Base-by-base conservation (phyloP, 2,113 vertebrate species). In the Amphiprion percula region DNA sequence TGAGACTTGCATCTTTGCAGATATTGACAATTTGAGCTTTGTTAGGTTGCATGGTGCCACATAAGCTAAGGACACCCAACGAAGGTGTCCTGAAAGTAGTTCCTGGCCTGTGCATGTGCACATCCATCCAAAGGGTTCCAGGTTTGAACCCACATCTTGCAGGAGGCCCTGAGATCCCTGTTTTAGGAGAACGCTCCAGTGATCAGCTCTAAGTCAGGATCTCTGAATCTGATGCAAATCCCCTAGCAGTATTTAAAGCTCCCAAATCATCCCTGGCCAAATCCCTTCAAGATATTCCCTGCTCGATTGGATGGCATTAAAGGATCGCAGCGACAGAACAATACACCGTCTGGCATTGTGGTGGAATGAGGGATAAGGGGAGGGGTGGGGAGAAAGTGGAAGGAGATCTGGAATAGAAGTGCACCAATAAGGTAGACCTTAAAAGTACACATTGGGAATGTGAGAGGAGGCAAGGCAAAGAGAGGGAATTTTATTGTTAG, bases 241-340 rank as follows among this genome's bases (percentile, higher is more conserved):
- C 92, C 74, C 77, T 58, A 60, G 82, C 89, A 83, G 90, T 93
- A 93, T 94, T 94, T 94, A 95, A 95, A 94, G 86, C 92, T 87
- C 91, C 86, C 86, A 92, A 94, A 95, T 95, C 93, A 94, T 90
- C 90, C 87, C 88, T 65, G 77, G 78, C 90, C 90, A 95, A 95
- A 95, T 95, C 94, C 95, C 91, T 91, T 94, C 93, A 94, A 95
- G 93, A 94, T 95, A 94, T 94, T 93, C 94, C 90, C 82, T 50
- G 88, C 91, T 94, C 86, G 89, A 94, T 95, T 93, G 94, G 92
- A 90, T 85, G 88, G 94, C 91, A 95, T 95, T 95, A 95, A 91
- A 82, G 93, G 94, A 94, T 94, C 89, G 92, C 90, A 79, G 87
- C 49, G 77, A 90, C 90, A 85, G 94, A 94, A 94, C 92, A 94